Percentiles rank a stretch among this genome's conserved stretches.
Evolutionary conservation across 2,888 invertebrate species (phyloP).

Genomic region (Orchesellides sinensis): DNA sequence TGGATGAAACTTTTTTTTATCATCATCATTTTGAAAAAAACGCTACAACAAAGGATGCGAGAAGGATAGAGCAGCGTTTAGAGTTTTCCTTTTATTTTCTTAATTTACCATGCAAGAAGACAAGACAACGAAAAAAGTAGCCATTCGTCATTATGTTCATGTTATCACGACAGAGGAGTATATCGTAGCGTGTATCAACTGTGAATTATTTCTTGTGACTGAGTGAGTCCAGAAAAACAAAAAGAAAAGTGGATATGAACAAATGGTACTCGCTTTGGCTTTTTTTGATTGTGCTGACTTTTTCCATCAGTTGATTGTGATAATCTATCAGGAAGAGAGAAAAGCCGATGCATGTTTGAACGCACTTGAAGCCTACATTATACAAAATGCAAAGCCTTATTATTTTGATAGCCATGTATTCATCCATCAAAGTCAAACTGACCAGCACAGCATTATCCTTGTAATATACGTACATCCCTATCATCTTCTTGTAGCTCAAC

Average conservation of each 20-base stretch:
- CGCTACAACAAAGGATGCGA: neutral
- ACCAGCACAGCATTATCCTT: neutral
- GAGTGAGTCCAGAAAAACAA: neutral
- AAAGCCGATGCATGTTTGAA: slow-evolving; percentile 28
- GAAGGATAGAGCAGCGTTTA: slow-evolving; percentile 4
- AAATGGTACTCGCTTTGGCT: slow-evolving; percentile 12
- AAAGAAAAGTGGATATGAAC: slow-evolving; percentile 4
- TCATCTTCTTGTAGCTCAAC: slow-evolving; percentile 2
- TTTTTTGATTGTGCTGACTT: slow-evolving; percentile 15
- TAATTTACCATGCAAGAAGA: slow-evolving; percentile 25
- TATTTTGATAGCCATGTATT: slow-evolving; percentile 48
- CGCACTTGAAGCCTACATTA: too few relatives aligned
- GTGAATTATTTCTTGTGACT: slow-evolving; percentile 50
- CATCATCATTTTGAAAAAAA: slow-evolving; percentile 33
- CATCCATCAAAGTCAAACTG: slow-evolving; percentile 57
- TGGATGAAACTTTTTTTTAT: slow-evolving; percentile 21
- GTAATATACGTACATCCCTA: neutral
- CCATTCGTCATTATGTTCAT: slow-evolving; percentile 54
- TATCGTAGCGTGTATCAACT: slow-evolving; percentile 35
- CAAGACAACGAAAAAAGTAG: slow-evolving; percentile 28
- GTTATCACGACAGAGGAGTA: slow-evolving; percentile 41
- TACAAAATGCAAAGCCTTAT: slow-evolving; percentile 36
- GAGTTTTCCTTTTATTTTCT: slow-evolving; percentile 10
- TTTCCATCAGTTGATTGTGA: slow-evolving; percentile 12
- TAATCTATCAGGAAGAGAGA: slow-evolving; percentile 41